Base-by-base conservation (phyloP, 2,113 vertebrate genomes). In the Empidonax alnorum region DNA sequence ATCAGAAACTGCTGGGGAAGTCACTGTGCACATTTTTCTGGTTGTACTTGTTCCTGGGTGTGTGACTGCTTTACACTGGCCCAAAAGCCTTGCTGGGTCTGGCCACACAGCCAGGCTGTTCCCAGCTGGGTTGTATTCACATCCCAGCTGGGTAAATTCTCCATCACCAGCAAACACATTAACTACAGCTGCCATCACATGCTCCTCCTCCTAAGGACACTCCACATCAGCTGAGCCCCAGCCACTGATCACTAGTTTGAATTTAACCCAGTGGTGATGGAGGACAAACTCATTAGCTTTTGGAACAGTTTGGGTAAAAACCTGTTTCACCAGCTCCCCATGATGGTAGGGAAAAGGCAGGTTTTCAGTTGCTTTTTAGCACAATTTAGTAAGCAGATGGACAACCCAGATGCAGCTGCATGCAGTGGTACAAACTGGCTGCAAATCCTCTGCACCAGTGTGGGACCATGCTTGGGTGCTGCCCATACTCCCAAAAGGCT, bases 231-330 rank as follows among this genome's bases (percentile, higher is more conserved):
- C 82, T 67, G 25, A 93, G 37, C 31, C 33, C 41, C 68, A 89
- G 53, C 5, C 58, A 24, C 23, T 0, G 0, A 22, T 28, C 42
- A 28, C 3, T 3, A 18, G 15, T 68, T 66, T 41, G 52, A 18
- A 75, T 82, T 65, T 67, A 82, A 62, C 23, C 15, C 30, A 39
- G 3, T 2, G 0, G 7, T n/a, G 27, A 4, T 35, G 27, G 31
- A 73, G 9, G 24, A 44, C 44, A 83, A 82, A 30, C 35, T n/a
- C 44, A 10, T 50, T 22, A 76, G 27, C 12, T 85, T 79, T 75
- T 39, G 53, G 27, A 39, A 11, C 17, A 49, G 11, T 89, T 69
- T 69, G 24, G 5, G 31, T 56, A 56, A 80, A 93, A 94, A 46
- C 24, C n/a, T 88, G 11, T 65, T 90, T 71, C 25, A 46, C 37